Evolutionary conservation across 1,140 invertebrate genomes (phyloP).

Genomic region (Semibalanus balanoides): DNA sequence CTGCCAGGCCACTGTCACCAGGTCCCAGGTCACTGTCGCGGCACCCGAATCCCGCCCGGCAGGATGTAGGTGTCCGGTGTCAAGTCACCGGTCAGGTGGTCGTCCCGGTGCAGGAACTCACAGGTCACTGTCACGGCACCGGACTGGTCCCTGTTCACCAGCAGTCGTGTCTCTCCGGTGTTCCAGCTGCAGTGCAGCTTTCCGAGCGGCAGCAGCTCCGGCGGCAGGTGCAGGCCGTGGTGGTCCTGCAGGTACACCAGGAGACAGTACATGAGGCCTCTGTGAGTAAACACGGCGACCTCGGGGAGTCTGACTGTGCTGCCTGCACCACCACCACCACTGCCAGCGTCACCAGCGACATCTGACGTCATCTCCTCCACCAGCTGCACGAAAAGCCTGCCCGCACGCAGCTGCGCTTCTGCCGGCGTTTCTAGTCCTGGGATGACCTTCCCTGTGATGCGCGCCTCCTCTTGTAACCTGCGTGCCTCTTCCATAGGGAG

Average conservation of each 20-base stretch:
- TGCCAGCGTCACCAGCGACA: too few species aligned
- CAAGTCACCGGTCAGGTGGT: background rate
- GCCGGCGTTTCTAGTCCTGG: background rate
- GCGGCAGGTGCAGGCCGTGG: background rate
- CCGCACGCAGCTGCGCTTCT: too few species aligned
- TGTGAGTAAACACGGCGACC: background rate
- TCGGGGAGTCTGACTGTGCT: too few species aligned
- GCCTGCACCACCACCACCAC: background rate
- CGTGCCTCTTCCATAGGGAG: background rate
- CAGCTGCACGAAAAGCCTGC: background rate
- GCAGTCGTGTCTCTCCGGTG: background rate
- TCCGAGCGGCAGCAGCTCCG: background rate
- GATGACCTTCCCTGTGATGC: too few species aligned
- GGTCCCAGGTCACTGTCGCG: too few species aligned
- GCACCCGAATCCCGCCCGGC: too few species aligned
- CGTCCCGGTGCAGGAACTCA: conserved; percentile 4
- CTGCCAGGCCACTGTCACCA: too few species aligned
- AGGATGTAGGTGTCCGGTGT: background rate
- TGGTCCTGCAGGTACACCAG: background rate
- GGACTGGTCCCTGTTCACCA: background rate
- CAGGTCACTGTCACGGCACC: background rate
- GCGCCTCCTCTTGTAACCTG: too few species aligned
- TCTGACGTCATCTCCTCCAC: background rate
- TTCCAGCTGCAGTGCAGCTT: background rate
- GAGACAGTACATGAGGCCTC: background rate